Base-by-base conservation (phyloP, 2,888 invertebrate genomes). In the Corythucha ciliata region DNA sequence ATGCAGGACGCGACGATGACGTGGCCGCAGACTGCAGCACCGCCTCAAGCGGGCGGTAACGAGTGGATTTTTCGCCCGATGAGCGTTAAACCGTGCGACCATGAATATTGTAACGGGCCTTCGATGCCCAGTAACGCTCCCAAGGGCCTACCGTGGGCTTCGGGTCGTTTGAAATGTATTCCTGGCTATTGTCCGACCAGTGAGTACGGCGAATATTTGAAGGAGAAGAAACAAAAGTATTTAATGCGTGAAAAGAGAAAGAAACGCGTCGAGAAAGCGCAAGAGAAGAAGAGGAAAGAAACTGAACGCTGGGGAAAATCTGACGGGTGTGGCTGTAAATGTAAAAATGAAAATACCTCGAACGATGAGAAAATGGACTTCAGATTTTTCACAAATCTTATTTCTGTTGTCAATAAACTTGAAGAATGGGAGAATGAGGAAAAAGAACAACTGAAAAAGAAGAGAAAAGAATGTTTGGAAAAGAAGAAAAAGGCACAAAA, bases 111-210 rank as follows among this genome's bases (percentile, higher is more conserved):
- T 27, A 51, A 44, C 44, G 42, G 27, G 21, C 44, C 42, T 2
- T 51, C 51, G 6, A 44, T 44, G 14, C 51, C 51, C 2, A 24
- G 36, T 2, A 34, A 51, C 21, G 42, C 34, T 18, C 51, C 51
- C 1, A 21, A 40, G 3, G 51, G 51, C 8, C 51, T 51, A 21
- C 51, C 51, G 2, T 51, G 51, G 51, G 36, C 51, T 6, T 45
- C 45, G 21, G 51, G 51, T 2, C n/a, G 26, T 14, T 41, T 51
- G 14, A 51, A 45, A 37, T 51, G 51, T 37, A 27, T 51, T 22
- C 51, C 51, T n/a, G 51, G 51, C 10, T 51, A 51, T 20, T 51
- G 51, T 39, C 6, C 37, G 12, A n/a, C 10, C 16, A 21, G n/a
- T 4, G 33, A 29, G 14, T 37, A 27, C 10, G 22, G 24, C 12